Percentiles rank a stretch among this genome's conserved stretches.
These are phyloP conservation scores for Mactra quadrangularis DNA, from an alignment of 1,140 invertebrate genomes.

Conservation along the genomic window DNA sequence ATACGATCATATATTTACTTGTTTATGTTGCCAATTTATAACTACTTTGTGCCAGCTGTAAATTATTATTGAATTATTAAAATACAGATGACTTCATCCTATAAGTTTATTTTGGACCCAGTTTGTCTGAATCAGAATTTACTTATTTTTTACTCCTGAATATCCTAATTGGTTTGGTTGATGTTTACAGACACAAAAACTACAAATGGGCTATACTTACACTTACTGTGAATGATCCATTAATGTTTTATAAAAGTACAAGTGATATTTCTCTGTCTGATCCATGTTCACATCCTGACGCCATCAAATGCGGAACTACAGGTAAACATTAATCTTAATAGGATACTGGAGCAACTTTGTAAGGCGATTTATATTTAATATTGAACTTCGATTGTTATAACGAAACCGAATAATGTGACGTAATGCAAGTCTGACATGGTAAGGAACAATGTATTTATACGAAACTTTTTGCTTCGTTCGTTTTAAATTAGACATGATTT, in stretches of 20 bases:
- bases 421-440: background rate
- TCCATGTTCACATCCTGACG: conserved; percentile 63
- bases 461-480: background rate
- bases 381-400: background rate
- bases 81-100: background rate
- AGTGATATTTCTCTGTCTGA: conserved; percentile 43
- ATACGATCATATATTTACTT: too few species aligned
- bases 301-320: conserved; percentile 65
- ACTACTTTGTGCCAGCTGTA: background rate
- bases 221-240: conserved; percentile 38
- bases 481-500: background rate
- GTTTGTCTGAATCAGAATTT: background rate
- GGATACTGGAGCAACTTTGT: too few species aligned
- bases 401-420: background rate
- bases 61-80: background rate
- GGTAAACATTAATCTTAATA: too few species aligned
- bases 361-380: too few species aligned
- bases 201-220: conserved; percentile 68
- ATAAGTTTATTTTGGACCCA: background rate
- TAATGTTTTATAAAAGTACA: conserved; percentile 57
- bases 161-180: background rate
- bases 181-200: conserved; percentile 42
- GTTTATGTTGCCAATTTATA: too few species aligned
- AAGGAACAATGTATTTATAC: background rate
- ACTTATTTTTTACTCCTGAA: background rate